Percentiles rank a stretch among this genome's conserved stretches.
Conservation (phyloP, 2,888 invertebrate species). For the Orgyia antiqua region DNA sequence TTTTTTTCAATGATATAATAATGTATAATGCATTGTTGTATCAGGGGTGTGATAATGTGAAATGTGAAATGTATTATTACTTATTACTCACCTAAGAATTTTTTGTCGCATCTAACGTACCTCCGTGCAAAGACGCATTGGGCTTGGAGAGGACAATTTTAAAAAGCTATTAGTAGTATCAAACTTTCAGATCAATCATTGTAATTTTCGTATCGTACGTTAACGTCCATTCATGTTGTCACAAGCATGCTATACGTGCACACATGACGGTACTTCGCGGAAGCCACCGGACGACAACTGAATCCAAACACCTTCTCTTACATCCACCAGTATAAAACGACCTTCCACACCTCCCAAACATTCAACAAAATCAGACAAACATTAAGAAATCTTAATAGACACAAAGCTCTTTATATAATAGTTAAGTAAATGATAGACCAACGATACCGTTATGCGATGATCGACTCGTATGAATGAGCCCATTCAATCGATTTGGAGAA, state of each 20-base stretch:
- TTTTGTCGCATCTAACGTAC: too few species aligned
- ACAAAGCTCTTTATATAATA: conserved; percentile 24
- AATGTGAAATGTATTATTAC: too few species aligned
- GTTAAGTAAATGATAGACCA: conserved; percentile 52
- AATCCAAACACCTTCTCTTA: conserved; percentile 68
- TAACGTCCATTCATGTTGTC: conserved; percentile 27
- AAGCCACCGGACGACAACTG: conserved; percentile 60
- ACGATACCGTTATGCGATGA: conserved; percentile 62
- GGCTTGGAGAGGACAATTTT: too few species aligned
- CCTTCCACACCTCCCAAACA: conserved; percentile 18
- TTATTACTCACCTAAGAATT: too few species aligned
- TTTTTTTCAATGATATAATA: too few species aligned
- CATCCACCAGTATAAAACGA: conserved; percentile 26
- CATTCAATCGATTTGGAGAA: conserved; percentile 65
- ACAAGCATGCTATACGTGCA: conserved; percentile 39
- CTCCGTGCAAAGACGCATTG: too few species aligned
- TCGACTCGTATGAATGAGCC: conserved; percentile 62
- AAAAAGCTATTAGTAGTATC: too few species aligned
- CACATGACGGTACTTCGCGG: conserved; percentile 59
- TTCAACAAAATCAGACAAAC: conserved; percentile 1
- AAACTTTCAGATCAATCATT: conserved; percentile 26
- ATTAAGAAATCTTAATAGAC: conserved; percentile 3
- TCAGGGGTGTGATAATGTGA: too few species aligned
- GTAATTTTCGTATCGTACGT: conserved; percentile 34
- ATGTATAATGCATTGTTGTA: too few species aligned